phyloP scores from a whole-genome alignment of 2,888 invertebrate species.

The Lepidochitona cinerea region DNA sequence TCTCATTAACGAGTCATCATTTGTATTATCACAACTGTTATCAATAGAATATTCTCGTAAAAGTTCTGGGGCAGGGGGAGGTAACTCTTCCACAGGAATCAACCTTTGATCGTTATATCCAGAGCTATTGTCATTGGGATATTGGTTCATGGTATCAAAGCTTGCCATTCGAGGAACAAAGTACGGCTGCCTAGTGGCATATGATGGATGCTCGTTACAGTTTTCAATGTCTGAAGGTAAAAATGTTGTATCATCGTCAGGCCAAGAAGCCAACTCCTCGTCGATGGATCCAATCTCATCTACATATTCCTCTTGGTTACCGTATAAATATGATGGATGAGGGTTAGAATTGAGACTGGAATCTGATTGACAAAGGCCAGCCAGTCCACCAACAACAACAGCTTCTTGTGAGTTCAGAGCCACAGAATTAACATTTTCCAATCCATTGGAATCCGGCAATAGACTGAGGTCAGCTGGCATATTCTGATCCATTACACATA shows the following conservation, averaged over 20 bases:
- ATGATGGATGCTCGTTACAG: too few relatives aligned
- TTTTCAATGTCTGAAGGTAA: too few relatives aligned
- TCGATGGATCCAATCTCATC: background rate
- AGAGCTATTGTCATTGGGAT: background rate
- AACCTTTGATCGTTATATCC: background rate
- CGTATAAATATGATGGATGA: slow-evolving; percentile 83
- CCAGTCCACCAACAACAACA: slow-evolving; percentile 69
- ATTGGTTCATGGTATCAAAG: too few relatives aligned
- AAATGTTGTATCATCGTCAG: too few relatives aligned
- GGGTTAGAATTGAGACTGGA: slow-evolving; percentile 81
- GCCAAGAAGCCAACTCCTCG: too few relatives aligned
- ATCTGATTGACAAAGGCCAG: slow-evolving; percentile 85
- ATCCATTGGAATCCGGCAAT: background rate
- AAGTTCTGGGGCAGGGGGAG: slow-evolving; percentile 2
- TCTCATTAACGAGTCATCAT: too few relatives aligned
- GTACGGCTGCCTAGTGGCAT: too few relatives aligned
- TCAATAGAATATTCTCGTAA: background rate
- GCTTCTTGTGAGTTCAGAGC: background rate
- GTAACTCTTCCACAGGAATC: slow-evolving; percentile 4
- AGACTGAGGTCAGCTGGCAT: background rate
- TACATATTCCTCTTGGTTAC: slow-evolving; percentile 81
- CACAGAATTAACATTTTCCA: background rate
- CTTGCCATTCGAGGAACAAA: too few relatives aligned
- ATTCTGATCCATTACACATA: background rate
- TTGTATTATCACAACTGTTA: too few relatives aligned